Conservation (phyloP, 2,888 invertebrate species). For the Thysanoteuthis rhombus region DNA sequence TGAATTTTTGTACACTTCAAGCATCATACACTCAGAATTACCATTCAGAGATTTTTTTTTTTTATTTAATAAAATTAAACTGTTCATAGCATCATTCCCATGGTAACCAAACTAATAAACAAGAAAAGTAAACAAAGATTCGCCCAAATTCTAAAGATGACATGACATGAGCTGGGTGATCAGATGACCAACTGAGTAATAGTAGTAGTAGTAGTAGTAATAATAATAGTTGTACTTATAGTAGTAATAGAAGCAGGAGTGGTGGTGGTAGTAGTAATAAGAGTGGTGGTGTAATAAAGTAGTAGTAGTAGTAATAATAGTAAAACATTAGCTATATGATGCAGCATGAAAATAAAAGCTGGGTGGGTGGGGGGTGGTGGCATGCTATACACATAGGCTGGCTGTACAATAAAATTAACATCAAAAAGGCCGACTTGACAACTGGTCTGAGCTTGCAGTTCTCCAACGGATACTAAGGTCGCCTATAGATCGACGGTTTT, state of each 20-base stretch:
- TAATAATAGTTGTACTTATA: neutral
- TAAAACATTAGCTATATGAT: constrained; percentile 19
- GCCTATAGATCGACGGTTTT: constrained; percentile 62
- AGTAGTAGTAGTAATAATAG: neutral
- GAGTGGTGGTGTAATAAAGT: neutral
- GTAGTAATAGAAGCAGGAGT: neutral
- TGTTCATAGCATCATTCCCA: neutral
- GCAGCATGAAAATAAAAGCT: constrained; percentile 21
- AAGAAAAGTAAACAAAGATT: neutral
- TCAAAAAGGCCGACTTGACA: constrained; percentile 60
- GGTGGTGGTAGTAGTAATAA: neutral
- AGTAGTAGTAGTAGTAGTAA: neutral
- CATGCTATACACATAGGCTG: constrained; percentile 32
- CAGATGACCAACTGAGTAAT: constrained; percentile 20
- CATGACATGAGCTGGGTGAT: constrained; percentile 28
- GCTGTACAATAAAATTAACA: constrained; percentile 35
- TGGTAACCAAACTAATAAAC: neutral
- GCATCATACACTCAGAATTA: constrained; percentile 15
- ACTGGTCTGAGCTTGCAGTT: constrained; percentile 70
- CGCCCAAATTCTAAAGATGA: constrained; percentile 22
- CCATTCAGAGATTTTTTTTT: neutral
- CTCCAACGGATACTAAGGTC: constrained; percentile 67
- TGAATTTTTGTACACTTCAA: constrained; percentile 14
- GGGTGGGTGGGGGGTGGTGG: constrained; percentile 23
- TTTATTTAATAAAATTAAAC: neutral